Evolutionary conservation across 2,888 invertebrate species (phyloP), one percentile per base, ranked within the genome.

Genomic region (Baccha elongata): DNA sequence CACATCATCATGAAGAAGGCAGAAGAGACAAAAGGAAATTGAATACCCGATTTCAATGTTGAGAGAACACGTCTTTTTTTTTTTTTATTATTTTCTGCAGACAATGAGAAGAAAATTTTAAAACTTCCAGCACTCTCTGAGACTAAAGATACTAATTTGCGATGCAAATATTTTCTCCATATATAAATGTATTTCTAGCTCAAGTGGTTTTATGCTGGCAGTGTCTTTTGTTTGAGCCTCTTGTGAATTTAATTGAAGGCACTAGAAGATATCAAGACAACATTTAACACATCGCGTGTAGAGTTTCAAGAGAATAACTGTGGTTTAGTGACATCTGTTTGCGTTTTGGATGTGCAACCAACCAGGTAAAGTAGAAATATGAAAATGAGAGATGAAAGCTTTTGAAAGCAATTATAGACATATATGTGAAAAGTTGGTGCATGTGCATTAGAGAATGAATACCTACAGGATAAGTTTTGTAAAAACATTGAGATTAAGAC

Each of bases 101-200:
- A 68, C 68, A 68, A 75, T 75, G 52, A 29, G 8, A 37, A 19
- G 40, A 11, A 40, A 19, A 46, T 23, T 32, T 35, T 15, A 40
- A 29, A 11, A 53, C 48, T 52, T 35, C 21, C 6, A 29, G 19
- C 15, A 23, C 32, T 2, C 52, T 52, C 19, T 1, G 26, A 37
- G 21, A 37, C 26, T 60, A 37, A 46, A 69, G 62, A 68, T 65
- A 50, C 64, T 64, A 75, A 75, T 80, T 80, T 75, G 58, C 44
- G 64, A 62, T 80, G 62, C 80, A 75, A 68, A 80, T 74, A 37
- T 58, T 37, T 26, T 55, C 26, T 35, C 46, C 21, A 58, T 40
- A 13, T 15, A 21, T 40, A 46, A 11, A 8, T 52, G 23, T 35
- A 11, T 15, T 7, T 13, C n/a, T 17, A 29, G 26, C 19, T 42